Evolutionary conservation across 2,113 vertebrate genomes (phyloP).

Genomic region (Alectura lathami): DNA sequence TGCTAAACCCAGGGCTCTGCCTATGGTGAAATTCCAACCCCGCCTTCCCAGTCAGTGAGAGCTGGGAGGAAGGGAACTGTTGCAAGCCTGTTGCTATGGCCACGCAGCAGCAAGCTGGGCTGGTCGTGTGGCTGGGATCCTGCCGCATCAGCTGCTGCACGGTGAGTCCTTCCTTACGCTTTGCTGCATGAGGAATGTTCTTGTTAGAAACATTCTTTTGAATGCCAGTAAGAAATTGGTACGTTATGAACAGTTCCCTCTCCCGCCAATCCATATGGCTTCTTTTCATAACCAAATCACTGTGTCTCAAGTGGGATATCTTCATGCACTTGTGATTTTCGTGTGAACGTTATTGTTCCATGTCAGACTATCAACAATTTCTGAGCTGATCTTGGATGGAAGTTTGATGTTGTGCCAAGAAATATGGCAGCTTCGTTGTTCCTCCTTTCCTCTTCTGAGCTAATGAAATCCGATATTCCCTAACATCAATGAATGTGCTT

Average conservation of each 20-base stretch:
- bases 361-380: background rate
- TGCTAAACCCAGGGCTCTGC: background rate
- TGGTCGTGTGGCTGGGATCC: background rate
- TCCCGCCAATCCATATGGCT: background rate
- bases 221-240: background rate
- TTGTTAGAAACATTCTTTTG: slow-evolving; percentile 16
- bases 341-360: background rate
- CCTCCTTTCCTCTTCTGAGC: background rate
- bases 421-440: background rate
- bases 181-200: background rate
- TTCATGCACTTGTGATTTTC: slow-evolving; percentile 11
- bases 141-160: slow-evolving; percentile 25
- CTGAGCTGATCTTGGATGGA: background rate
- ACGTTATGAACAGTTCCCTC: background rate
- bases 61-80: slow-evolving; percentile 19
- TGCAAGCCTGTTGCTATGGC: slow-evolving; percentile 58
- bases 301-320: background rate
- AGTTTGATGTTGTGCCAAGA: background rate
- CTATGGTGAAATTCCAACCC: background rate
- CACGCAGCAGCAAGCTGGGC: slow-evolving; percentile 4
- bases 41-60: background rate
- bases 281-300: slow-evolving; percentile 45
- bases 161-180: slow-evolving; percentile 46
- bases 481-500: background rate
- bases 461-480: background rate